phyloP scores from a whole-genome alignment of 2,888 invertebrate genomes.

The Norana najaformis region DNA sequence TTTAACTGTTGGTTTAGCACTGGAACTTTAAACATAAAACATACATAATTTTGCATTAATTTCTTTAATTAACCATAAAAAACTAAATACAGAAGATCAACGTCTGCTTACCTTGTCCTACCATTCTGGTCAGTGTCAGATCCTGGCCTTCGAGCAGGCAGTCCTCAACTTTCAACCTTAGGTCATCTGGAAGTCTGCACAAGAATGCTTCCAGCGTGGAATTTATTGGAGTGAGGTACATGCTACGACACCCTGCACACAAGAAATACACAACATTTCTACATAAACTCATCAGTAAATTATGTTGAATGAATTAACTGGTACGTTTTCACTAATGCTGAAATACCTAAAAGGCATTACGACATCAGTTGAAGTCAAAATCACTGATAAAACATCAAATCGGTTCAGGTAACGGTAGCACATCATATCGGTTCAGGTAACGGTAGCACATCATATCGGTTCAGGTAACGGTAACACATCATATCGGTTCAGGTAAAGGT shows the following conservation, averaged over 20 bases:
- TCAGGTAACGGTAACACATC: background rate
- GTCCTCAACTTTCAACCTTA: constrained; percentile 4
- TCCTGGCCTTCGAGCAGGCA: constrained; percentile 15
- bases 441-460: background rate
- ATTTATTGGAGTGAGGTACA: background rate
- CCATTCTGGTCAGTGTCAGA: background rate
- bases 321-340: background rate
- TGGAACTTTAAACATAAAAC: too few relatives aligned
- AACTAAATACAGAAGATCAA: background rate
- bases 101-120: constrained; percentile 14
- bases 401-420: background rate
- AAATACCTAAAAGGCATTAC: too few relatives aligned
- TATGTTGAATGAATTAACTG: background rate
- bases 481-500: background rate
- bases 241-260: background rate
- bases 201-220: background rate
- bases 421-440: background rate
- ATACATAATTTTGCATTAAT: too few relatives aligned
- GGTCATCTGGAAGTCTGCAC: background rate
- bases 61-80: too few relatives aligned
- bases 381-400: background rate
- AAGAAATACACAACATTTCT: background rate
- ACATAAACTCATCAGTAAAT: background rate
- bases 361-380: background rate
- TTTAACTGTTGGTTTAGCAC: too few relatives aligned